Conservation (phyloP, 2,113 vertebrate species). For the Gnathonemus echidnorhynchus region DNA sequence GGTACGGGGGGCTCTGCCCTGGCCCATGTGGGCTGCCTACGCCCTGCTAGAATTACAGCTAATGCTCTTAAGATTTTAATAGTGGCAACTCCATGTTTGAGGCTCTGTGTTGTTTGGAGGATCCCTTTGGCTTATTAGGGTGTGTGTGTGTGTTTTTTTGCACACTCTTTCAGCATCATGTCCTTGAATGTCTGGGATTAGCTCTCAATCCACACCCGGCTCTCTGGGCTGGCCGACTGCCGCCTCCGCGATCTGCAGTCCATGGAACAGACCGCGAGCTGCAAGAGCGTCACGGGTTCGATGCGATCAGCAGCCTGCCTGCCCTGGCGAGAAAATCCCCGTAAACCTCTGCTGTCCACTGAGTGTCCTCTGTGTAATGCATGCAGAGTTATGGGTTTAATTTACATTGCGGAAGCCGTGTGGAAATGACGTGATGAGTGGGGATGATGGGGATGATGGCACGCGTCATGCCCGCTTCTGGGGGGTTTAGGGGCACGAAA, state of each 20-base stretch:
- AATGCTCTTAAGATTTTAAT: not conserved
- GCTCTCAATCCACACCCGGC: not conserved
- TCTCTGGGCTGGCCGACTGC: not conserved
- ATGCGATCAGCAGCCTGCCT: not conserved
- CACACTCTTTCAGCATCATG: not conserved
- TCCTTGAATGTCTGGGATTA: conserved; percentile 12
- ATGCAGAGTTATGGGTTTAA: not conserved
- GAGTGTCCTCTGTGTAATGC: not conserved
- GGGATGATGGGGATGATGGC: not conserved
- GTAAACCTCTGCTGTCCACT: not conserved
- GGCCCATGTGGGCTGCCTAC: not conserved
- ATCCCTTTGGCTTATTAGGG: not conserved
- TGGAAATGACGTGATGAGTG: not conserved
- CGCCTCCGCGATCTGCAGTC: not conserved
- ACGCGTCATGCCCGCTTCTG: not conserved
- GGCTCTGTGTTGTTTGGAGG: not conserved
- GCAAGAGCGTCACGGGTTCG: not conserved
- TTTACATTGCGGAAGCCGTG: not conserved
- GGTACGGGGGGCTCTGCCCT: not conserved
- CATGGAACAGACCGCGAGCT: not conserved
- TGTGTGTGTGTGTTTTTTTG: not conserved
- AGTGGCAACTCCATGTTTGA: not conserved
- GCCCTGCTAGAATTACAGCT: not conserved
- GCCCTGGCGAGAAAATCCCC: not conserved
- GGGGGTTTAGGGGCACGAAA: not conserved